Conservation (phyloP, 2,888 invertebrate species). For the Meandrusa payeni region DNA sequence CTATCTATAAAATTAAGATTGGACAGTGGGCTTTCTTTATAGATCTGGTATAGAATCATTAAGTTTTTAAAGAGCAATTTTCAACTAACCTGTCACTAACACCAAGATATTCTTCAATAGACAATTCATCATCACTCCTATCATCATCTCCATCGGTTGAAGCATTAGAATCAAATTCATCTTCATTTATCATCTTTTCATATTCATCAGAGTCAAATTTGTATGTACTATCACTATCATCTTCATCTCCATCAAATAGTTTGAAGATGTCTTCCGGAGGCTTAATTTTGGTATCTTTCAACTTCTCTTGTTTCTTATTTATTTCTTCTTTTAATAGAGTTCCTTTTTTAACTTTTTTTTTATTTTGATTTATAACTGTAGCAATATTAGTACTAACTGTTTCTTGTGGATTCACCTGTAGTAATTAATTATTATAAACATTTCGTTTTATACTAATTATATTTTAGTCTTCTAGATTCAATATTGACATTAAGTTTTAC, state of each 20-base stretch:
- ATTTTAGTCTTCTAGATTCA: too few species aligned
- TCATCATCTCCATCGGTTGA: slow-evolving; percentile 33
- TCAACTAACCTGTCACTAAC: slow-evolving; percentile 27
- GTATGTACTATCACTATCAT: slow-evolving; percentile 51
- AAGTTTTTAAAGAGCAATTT: too few species aligned
- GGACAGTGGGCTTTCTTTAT: too few species aligned
- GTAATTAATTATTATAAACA: too few species aligned
- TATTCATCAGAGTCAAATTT: slow-evolving; percentile 68
- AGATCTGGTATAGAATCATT: too few species aligned
- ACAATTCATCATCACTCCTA: slow-evolving; percentile 28
- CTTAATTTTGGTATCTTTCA: slow-evolving; percentile 49
- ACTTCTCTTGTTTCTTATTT: slow-evolving; percentile 43
- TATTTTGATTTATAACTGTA: too few species aligned
- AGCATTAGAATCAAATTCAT: slow-evolving; percentile 36
- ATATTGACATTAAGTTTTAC: too few species aligned
- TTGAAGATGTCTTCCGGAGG: slow-evolving; percentile 51
- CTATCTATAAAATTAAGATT: too few species aligned
- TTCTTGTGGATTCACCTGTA: slow-evolving; percentile 25
- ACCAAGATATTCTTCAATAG: slow-evolving; percentile 28
- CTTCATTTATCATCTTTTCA: slow-evolving; percentile 51
- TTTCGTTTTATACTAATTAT: too few species aligned
- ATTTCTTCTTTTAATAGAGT: slow-evolving; percentile 21
- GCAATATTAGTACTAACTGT: too few species aligned
- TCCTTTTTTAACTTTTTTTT: slow-evolving; percentile 26
- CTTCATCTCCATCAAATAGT: slow-evolving; percentile 40